These are phyloP conservation scores for Drosophila lacicola DNA, from an alignment of 2,888 invertebrate genomes.

Conservation along the genomic window DNA sequence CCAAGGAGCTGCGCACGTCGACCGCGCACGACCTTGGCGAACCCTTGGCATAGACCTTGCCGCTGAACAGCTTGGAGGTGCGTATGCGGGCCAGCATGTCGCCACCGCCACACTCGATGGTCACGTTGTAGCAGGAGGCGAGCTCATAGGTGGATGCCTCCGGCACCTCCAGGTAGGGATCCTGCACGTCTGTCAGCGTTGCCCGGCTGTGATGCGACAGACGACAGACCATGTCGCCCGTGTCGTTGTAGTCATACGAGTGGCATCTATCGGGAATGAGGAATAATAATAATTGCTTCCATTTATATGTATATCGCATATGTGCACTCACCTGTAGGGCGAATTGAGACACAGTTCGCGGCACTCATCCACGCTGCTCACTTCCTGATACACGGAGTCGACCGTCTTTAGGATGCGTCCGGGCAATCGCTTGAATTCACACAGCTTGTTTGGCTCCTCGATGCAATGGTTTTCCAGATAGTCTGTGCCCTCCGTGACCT, in stretches of 20 bases:
- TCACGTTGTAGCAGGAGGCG: constrained; percentile 97
- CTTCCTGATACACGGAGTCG: constrained; percentile 95
- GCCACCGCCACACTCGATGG: constrained; percentile 95
- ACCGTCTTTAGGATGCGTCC: constrained; percentile 97
- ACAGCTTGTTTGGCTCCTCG: constrained; percentile 95
- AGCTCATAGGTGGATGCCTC: constrained; percentile 96
- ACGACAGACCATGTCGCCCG: constrained; percentile 86
- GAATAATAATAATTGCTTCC: neutral
- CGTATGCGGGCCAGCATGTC: constrained; percentile 97
- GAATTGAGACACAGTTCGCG: constrained; percentile 94
- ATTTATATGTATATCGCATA: no score
- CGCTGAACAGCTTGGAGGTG: constrained; percentile 93
- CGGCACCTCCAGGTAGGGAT: constrained; percentile 95
- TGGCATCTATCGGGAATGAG: constrained; percentile 88
- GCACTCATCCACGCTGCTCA: constrained; percentile 93
- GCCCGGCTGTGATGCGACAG: constrained; percentile 96
- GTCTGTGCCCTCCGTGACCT: constrained; percentile 86
- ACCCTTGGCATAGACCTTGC: constrained; percentile 88
- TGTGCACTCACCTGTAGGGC: constrained; percentile 87
- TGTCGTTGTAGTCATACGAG: constrained; percentile 97
- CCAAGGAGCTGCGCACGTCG: constrained; percentile 94
- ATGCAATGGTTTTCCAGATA: constrained; percentile 92
- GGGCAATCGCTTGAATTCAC: constrained; percentile 95
- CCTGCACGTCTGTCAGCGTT: constrained; percentile 94
- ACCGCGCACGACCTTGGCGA: constrained; percentile 96